These are phyloP conservation scores for Torymus aiolomorphi DNA, from an alignment of 2,888 invertebrate genomes.

Conservation along the genomic window DNA sequence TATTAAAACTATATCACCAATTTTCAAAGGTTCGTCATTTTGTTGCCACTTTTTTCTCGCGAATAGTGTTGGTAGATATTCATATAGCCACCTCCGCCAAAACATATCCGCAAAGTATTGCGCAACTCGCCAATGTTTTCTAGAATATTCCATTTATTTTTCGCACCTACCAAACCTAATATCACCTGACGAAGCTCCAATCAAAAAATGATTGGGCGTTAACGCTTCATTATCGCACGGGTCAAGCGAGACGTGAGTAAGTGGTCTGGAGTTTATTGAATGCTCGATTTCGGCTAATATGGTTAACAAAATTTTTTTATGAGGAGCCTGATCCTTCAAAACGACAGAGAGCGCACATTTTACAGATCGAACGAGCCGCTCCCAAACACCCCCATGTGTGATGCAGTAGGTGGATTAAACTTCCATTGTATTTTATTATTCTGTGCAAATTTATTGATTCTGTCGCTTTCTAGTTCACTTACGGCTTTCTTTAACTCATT, in stretches of 20 bases:
- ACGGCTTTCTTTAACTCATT: too few relatives aligned
- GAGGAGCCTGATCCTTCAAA: background rate
- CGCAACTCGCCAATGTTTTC: background rate
- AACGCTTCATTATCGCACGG: background rate
- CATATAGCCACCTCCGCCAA: background rate
- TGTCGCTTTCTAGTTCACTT: background rate
- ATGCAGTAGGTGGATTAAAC: background rate
- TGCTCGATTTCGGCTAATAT: too few relatives aligned
- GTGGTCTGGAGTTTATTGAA: background rate
- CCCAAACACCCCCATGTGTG: background rate
- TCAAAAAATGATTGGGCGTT: background rate
- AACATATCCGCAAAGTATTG: background rate
- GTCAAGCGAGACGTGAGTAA: background rate
- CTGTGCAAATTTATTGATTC: background rate
- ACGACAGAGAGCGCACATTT: background rate
- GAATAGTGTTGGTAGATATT: background rate
- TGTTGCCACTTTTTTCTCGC: background rate
- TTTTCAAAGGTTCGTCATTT: background rate
- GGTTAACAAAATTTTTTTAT: background rate
- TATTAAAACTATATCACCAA: too few relatives aligned
- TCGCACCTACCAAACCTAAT: background rate
- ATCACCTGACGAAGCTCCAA: background rate
- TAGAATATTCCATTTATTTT: background rate
- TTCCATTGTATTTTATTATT: background rate
- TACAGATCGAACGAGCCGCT: background rate